These are phyloP conservation scores for Lasiurus cinereus DNA, from an alignment of 2,113 vertebrate species.

Conservation along the genomic window DNA sequence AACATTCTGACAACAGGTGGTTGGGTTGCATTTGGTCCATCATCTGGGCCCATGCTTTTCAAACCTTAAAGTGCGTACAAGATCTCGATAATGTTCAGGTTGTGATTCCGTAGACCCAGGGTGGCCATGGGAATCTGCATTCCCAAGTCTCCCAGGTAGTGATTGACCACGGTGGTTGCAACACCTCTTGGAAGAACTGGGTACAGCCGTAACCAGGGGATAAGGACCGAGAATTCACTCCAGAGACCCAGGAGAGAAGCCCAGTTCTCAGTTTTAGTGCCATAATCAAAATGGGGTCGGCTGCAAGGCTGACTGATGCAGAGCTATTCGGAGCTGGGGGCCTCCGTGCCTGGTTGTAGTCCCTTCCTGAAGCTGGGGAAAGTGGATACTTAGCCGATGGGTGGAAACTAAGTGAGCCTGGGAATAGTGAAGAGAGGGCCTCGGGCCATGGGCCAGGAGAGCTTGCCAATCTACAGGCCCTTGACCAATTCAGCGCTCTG, in stretches of 20 bases:
- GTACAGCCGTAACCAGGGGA: neutral
- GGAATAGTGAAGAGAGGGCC: neutral
- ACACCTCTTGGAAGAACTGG: neutral
- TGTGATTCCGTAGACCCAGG: neutral
- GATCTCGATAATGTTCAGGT: neutral
- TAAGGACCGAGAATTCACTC: neutral
- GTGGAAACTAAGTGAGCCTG: neutral
- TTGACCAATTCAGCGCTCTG: neutral
- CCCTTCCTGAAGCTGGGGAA: neutral
- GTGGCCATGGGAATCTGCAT: neutral
- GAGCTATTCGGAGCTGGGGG: neutral
- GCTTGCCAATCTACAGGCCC: neutral
- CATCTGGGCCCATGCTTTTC: neutral
- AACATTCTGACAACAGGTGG: neutral
- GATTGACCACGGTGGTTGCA: neutral
- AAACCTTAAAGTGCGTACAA: neutral
- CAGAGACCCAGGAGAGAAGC: neutral
- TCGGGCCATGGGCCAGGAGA: neutral
- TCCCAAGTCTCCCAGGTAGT: neutral
- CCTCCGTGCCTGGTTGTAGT: accelerated
- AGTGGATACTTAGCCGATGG: neutral
- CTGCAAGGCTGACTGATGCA: neutral
- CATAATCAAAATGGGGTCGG: neutral
- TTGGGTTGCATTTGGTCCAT: neutral
- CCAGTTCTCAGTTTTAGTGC: neutral